Conservation (phyloP, 2,797 vertebrate genomes). For the Leuciscus waleckii region DNA sequence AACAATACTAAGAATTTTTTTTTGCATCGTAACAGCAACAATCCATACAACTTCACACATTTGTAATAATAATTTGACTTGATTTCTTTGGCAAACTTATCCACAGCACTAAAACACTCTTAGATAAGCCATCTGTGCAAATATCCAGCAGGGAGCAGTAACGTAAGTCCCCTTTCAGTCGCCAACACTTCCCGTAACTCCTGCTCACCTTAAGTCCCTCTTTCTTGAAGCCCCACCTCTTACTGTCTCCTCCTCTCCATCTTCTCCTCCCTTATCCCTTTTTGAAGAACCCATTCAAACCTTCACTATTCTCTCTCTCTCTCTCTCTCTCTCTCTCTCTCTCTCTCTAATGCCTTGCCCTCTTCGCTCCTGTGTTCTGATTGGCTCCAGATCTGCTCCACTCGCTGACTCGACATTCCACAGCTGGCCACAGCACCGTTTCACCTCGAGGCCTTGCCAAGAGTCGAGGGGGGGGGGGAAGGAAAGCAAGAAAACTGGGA, state of each 20-base stretch:
- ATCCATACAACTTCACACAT: not conserved
- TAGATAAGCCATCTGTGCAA: constrained; percentile 24
- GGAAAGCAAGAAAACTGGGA: not conserved
- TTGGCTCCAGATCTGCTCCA: constrained; percentile 81
- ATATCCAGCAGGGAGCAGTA: constrained; percentile 28
- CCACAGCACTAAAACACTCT: not conserved
- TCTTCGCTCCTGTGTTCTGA: constrained; percentile 64
- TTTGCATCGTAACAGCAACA: not conserved
- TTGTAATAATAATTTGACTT: constrained; percentile 13
- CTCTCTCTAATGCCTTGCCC: constrained; percentile 45
- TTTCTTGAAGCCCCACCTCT: not conserved
- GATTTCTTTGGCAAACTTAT: constrained; percentile 2
- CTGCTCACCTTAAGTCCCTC: constrained; percentile 45
- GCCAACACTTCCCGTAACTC: constrained; percentile 28
- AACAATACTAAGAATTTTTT: not conserved
- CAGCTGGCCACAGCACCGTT: constrained; percentile 71
- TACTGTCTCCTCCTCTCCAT: not conserved
- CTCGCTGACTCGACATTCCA: constrained; percentile 83
- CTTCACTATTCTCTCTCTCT: not conserved
- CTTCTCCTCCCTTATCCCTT: constrained; percentile 42
- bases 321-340: constrained; percentile 8
- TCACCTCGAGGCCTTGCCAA: constrained; percentile 42
- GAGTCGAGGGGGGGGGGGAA: not conserved
- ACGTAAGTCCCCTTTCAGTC: not conserved
- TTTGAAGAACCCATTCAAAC: constrained; percentile 27